Evolutionary conservation across 2,113 vertebrate genomes (phyloP).

Genomic region (Arenaria interpres): DNA sequence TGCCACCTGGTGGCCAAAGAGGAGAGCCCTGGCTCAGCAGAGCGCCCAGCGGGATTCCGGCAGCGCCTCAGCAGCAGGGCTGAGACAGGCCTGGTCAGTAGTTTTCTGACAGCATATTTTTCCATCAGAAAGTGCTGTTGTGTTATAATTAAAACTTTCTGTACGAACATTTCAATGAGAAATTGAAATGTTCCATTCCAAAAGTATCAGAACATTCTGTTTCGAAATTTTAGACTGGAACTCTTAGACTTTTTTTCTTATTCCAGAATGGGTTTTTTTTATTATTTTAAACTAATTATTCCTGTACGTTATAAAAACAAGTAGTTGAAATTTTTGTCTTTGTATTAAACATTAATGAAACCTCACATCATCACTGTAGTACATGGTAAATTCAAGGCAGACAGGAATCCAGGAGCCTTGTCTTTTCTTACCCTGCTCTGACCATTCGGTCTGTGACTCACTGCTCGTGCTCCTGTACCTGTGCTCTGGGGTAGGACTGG

Average conservation of each 20-base stretch:
- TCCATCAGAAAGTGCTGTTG: background rate
- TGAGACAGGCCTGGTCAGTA: background rate
- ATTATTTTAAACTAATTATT: background rate
- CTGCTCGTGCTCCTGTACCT: fast-evolving
- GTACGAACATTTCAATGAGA: background rate
- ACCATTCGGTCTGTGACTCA: background rate
- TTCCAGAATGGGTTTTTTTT: background rate
- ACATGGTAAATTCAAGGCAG: background rate
- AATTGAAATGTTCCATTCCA: background rate
- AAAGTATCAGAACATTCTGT: background rate
- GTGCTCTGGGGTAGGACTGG: background rate
- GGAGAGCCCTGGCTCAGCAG: background rate
- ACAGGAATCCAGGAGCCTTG: background rate
- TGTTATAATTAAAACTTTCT: background rate
- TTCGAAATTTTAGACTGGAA: background rate
- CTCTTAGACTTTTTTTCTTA: background rate
- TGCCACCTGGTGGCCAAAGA: slow-evolving; percentile 33
- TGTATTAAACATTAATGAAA: background rate
- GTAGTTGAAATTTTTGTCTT: background rate
- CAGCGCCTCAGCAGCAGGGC: background rate
- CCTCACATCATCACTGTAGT: background rate
- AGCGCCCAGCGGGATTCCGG: fast-evolving
- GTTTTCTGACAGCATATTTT: background rate
- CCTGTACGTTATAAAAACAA: background rate
- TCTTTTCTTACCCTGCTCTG: background rate